phyloP scores from a whole-genome alignment of 2,888 invertebrate genomes.

The Rhagophthalmus giganteus region DNA sequence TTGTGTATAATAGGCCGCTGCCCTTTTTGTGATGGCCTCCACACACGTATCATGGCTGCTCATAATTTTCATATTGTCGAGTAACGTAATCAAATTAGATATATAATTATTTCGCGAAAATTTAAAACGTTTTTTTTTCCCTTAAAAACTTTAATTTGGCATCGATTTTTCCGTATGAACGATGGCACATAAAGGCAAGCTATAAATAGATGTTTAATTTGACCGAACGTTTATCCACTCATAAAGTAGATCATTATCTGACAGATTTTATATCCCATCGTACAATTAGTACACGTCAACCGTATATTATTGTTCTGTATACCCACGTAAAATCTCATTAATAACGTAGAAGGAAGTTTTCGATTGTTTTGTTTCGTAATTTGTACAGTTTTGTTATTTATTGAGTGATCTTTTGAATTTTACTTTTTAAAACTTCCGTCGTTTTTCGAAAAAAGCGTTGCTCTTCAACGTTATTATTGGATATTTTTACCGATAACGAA shows the following conservation, averaged over 20 bases:
- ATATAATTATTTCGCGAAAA: slow-evolving; percentile 6
- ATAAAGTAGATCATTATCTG: slow-evolving; percentile 55
- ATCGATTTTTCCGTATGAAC: slow-evolving; percentile 27
- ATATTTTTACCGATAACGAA: too few relatives aligned
- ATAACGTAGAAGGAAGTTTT: slow-evolving; percentile 8
- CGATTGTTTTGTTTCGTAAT: not conserved
- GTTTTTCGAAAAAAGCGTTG: too few relatives aligned
- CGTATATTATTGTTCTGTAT: slow-evolving; percentile 28
- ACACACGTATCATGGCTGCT: slow-evolving; percentile 51
- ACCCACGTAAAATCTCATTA: slow-evolving; percentile 17
- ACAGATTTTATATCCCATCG: slow-evolving; percentile 47
- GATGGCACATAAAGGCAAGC: slow-evolving; percentile 39
- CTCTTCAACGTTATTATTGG: too few relatives aligned
- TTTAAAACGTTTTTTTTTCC: slow-evolving; percentile 4
- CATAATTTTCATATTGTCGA: slow-evolving; percentile 24
- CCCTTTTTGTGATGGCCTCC: slow-evolving; percentile 56
- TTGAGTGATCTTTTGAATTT: not conserved
- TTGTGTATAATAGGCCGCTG: slow-evolving; percentile 50
- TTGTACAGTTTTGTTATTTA: not conserved
- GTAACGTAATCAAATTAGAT: slow-evolving; percentile 6
- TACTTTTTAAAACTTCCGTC: too few relatives aligned
- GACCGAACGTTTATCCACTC: slow-evolving; percentile 54
- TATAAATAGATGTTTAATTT: slow-evolving; percentile 52
- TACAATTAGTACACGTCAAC: slow-evolving; percentile 47
- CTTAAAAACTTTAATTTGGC: not conserved